Base-by-base conservation (phyloP, 2,888 invertebrate genomes). In the Diploptera punctata region DNA sequence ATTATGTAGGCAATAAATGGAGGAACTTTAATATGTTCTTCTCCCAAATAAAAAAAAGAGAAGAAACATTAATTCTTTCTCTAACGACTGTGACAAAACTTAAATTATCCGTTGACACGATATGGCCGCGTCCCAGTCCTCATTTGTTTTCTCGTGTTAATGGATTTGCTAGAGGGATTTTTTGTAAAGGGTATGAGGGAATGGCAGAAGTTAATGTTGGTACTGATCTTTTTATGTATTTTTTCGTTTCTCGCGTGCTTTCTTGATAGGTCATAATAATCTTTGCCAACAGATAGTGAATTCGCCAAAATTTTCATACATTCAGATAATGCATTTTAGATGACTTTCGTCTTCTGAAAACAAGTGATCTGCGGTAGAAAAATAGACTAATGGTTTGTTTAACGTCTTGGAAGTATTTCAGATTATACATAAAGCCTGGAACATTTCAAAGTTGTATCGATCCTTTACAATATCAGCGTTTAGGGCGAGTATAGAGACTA, bases 101-200 rank as follows among this genome's bases (percentile, higher is more conserved):
- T 70, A 70, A 65, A 70, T 70, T 70, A 49, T 65, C 70, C 70
- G 70, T 65, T 70, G 70, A 70, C 70, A 70, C 70, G 65, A 70
- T 70, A 70, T 65, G n/a, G 65, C 31, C 70, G 65, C 70, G 52
- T 70, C 62, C 52, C 33, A 31, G 52, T 49, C 29, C 31, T 70
- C 70, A 70, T 65, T 62, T 70, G 33, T 70, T 70, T n/a, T 43
- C 70, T 70, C 62, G 61, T 70, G 70, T 62, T 70, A 70, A 70
- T 70, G 70, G 70, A 70, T 70, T 70, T 61, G 70, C 62, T 43
- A 13, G 21, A 21, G 43, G n/a, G n/a, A n/a, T n/a, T n/a, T n/a
- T 38, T 62, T 62, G 33, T 62, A 38, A 38, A 62, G 62, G 43
- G 43, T 38, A 16, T 13, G 33, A 31, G 38, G 33, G 43, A 24